These are phyloP conservation scores for Phyllotreta cruciferae DNA, from an alignment of 2,888 invertebrate genomes.

Conservation along the genomic window DNA sequence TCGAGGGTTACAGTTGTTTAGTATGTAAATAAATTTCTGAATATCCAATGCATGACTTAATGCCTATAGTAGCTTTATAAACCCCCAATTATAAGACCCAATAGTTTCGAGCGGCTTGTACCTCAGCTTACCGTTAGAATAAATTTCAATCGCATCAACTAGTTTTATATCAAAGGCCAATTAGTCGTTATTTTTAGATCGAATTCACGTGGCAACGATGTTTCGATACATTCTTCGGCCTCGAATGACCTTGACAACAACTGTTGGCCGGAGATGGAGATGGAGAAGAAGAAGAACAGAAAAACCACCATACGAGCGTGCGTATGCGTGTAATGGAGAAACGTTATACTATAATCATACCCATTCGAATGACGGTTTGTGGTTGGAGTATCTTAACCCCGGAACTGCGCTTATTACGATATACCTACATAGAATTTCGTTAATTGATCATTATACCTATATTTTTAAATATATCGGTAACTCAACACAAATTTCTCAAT, in stretches of 20 bases:
- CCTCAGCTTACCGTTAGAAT: no score
- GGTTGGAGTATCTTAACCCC: constrained; percentile 36
- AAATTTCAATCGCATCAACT: constrained; percentile 2
- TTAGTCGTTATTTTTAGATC: constrained; percentile 11
- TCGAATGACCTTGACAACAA: constrained; percentile 46
- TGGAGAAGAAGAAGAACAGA: constrained; percentile 8
- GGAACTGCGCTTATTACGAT: constrained; percentile 23
- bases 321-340: constrained; percentile 32
- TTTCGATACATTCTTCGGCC: constrained; percentile 36
- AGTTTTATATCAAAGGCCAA: not conserved
- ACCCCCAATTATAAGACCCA: no score
- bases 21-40: no score
- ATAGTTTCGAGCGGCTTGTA: no score
- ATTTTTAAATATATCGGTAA: no score
- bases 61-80: no score
- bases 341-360: constrained; percentile 36
- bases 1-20: no score
- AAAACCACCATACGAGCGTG: constrained; percentile 27
- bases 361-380: constrained; percentile 28
- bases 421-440: no score
- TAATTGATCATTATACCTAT: no score
- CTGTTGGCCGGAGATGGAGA: constrained; percentile 34
- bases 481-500: no score
- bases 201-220: constrained; percentile 22
- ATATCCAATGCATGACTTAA: no score